Percentiles rank a stretch among this genome's conserved stretches.
phyloP scores from a whole-genome alignment of 2,888 invertebrate genomes.

The Diabrotica balteata region DNA sequence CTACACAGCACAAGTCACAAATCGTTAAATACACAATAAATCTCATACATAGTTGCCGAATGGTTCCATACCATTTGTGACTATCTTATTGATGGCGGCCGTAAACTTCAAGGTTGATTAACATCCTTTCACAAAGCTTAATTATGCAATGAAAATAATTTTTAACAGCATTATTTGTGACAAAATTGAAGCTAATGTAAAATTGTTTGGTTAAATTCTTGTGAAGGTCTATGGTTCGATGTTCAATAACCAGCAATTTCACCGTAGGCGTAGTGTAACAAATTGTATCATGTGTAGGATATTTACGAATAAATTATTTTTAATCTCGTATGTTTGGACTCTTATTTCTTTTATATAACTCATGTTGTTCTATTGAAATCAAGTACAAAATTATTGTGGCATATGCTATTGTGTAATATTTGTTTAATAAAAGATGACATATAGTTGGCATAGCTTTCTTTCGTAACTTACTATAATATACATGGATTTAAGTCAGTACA shows the following conservation, averaged over 20 bases:
- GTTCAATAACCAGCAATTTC: constrained; percentile 29
- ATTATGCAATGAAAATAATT: constrained; percentile 18
- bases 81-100: background rate
- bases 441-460: background rate
- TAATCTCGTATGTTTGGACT: constrained; percentile 46
- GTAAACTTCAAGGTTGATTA: background rate
- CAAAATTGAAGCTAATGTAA: constrained; percentile 29
- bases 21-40: too few species aligned
- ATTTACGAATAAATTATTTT: constrained; percentile 55
- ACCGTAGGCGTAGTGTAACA: constrained; percentile 37
- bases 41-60: too few species aligned
- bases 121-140: constrained; percentile 20
- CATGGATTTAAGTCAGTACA: too few species aligned
- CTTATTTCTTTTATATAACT: too few species aligned
- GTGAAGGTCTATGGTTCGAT: constrained; percentile 31
- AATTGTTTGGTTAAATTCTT: constrained; percentile 28
- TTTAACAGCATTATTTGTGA: constrained; percentile 29
- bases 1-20: too few species aligned
- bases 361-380: too few species aligned
- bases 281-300: constrained; percentile 54
- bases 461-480: background rate
- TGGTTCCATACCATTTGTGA: background rate
- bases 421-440: constrained; percentile 9
- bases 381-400: constrained; percentile 13
- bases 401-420: constrained; percentile 1